Conservation (phyloP, 2,888 invertebrate species). For the Julus scandinavius region DNA sequence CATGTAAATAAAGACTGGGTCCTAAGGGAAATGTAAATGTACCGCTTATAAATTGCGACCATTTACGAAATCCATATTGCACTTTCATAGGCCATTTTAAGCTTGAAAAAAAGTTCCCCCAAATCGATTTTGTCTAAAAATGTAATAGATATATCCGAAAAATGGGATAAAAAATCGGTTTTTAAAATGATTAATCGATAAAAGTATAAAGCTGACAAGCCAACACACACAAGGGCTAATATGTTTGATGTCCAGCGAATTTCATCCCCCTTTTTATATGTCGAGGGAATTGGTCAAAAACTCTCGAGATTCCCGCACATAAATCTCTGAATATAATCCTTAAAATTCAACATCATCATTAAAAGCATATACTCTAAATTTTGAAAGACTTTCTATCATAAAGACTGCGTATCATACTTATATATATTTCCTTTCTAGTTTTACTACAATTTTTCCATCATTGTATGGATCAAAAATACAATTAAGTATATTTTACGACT, state of each 20-base stretch:
- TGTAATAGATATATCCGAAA: background rate
- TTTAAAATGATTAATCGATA: background rate
- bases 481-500: background rate
- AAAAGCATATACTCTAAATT: background rate
- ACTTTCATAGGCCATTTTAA: background rate
- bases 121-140: background rate
- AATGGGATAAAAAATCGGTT: background rate
- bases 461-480: background rate
- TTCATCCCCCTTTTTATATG: background rate
- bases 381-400: background rate
- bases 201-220: background rate
- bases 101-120: background rate
- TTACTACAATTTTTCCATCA: too few relatives aligned
- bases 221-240: background rate
- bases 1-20: background rate
- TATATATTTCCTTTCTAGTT: too few relatives aligned
- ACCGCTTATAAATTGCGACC: background rate
- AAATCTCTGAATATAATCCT: background rate
- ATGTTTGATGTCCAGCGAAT: background rate
- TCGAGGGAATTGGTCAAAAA: background rate
- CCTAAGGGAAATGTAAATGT: background rate
- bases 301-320: background rate
- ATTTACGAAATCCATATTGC: background rate
- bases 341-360: background rate
- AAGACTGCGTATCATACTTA: background rate